A percentile compares a stretch with the other conserved stretches of the same genome.
These are phyloP conservation scores for Ciona savignyi DNA, from an alignment of 23 tunicate species.

Conservation along the genomic window DNA sequence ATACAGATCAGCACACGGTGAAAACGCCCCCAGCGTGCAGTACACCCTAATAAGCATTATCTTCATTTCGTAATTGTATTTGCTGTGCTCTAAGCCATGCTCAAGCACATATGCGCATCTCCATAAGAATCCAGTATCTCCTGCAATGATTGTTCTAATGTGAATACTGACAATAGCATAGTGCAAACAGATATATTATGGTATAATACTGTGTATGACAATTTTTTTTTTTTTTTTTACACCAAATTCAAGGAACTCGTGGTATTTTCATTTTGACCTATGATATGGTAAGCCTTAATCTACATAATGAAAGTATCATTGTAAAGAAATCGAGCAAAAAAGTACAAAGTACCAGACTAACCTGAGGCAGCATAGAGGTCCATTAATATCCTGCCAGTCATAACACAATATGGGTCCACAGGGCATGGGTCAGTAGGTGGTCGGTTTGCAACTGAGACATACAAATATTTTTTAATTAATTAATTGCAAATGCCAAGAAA, in stretches of 20 bases:
- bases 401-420: slow-evolving; percentile 54
- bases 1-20: slow-evolving; percentile 77
- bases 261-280: too few species aligned
- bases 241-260: too few species aligned
- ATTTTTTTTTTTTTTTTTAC: too few species aligned
- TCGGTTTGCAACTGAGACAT: slow-evolving; percentile 42
- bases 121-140: slow-evolving; percentile 56
- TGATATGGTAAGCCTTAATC: too few species aligned
- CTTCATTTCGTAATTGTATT: slow-evolving; percentile 50
- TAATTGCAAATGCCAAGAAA: background rate
- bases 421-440: slow-evolving; percentile 57
- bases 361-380: slow-evolving; percentile 59
- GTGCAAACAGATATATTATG: background rate
- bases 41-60: slow-evolving; percentile 62
- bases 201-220: too few species aligned
- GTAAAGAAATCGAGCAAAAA: background rate
- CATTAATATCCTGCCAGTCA: slow-evolving; percentile 29
- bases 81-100: slow-evolving; percentile 27
- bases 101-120: slow-evolving; percentile 47
- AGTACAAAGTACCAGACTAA: background rate
- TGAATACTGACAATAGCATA: background rate
- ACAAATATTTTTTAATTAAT: background rate
- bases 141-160: slow-evolving; percentile 19
- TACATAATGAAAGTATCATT: too few species aligned
- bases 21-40: slow-evolving; percentile 52